phyloP scores from a whole-genome alignment of 2,113 vertebrate genomes.

The Chiloscyllium plagiosum region DNA sequence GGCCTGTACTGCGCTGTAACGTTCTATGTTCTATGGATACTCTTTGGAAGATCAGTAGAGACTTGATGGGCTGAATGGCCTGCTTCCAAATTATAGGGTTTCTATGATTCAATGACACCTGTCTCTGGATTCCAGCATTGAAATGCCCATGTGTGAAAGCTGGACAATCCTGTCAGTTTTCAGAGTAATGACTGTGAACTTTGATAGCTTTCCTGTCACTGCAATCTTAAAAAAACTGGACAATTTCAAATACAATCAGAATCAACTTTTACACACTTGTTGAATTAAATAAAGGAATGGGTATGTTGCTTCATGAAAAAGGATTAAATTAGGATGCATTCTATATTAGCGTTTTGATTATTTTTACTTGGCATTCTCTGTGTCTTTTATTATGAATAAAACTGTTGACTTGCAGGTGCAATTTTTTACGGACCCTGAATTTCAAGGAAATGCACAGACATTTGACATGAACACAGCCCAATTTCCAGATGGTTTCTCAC shows the following conservation, averaged over 20 bases:
- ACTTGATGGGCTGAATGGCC: neutral
- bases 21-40: too few relatives aligned
- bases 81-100: neutral
- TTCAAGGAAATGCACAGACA: slow-evolving; percentile 66
- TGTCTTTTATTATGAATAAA: slow-evolving; percentile 42
- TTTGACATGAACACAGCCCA: slow-evolving; percentile 63
- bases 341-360: neutral
- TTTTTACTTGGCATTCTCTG: neutral
- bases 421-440: slow-evolving; percentile 80
- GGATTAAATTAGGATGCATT: neutral
- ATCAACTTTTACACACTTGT: neutral
- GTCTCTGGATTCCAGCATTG: too few relatives aligned
- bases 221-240: too few relatives aligned
- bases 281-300: neutral
- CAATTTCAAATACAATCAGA: too few relatives aligned
- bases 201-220: too few relatives aligned
- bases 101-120: too few relatives aligned
- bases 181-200: too few relatives aligned
- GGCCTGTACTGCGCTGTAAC: too few relatives aligned
- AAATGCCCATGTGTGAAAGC: too few relatives aligned
- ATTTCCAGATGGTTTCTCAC: slow-evolving; percentile 67
- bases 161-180: too few relatives aligned
- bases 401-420: slow-evolving; percentile 65
- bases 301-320: slow-evolving; percentile 39
- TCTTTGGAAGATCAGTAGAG: too few relatives aligned